A percentile compares a stretch with the other conserved stretches of the same genome.
Evolutionary conservation across 1,140 invertebrate genomes (phyloP).

Genomic region (Leucophenga varia): DNA sequence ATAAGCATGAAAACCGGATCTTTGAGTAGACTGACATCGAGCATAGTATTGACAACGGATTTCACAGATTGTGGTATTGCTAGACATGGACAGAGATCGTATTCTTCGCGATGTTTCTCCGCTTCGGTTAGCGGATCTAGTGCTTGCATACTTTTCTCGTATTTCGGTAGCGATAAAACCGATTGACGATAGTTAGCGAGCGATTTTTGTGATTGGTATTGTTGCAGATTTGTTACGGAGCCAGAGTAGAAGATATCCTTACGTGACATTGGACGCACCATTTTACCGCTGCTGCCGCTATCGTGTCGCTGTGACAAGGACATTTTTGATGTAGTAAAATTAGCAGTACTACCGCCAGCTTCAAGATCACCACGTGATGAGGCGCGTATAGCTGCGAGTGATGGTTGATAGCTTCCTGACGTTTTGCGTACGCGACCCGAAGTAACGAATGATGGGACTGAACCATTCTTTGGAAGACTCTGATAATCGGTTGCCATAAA

Average conservation of each 20-base stretch:
- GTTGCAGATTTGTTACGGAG: slow-evolving; percentile 85
- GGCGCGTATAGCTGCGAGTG: slow-evolving; percentile 73
- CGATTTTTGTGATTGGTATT: slow-evolving; percentile 91
- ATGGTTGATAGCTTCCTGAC: slow-evolving; percentile 75
- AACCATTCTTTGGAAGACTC: slow-evolving; percentile 81
- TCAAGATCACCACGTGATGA: slow-evolving; percentile 66
- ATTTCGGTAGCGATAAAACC: slow-evolving; percentile 75
- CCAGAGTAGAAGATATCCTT: slow-evolving; percentile 99
- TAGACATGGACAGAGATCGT: slow-evolving; percentile 76
- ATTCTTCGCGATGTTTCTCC: slow-evolving; percentile 69
- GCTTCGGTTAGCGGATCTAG: slow-evolving; percentile 59
- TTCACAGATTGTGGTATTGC: slow-evolving; percentile 78
- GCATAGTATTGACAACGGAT: slow-evolving; percentile 83
- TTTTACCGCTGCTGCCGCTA: slow-evolving; percentile 52
- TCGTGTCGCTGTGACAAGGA: slow-evolving; percentile 50
- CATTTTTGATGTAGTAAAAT: slow-evolving; percentile 58
- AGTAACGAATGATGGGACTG: slow-evolving; percentile 85
- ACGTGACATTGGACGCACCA: slow-evolving; percentile 88
- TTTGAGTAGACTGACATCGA: slow-evolving; percentile 87
- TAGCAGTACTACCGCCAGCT: slow-evolving; percentile 53
- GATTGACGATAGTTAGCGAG: slow-evolving; percentile 84
- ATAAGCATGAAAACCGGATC: slow-evolving; percentile 91
- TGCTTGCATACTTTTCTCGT: slow-evolving; percentile 63
- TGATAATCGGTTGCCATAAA: slow-evolving; percentile 74
- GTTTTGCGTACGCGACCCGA: slow-evolving; percentile 79